These are phyloP conservation scores for Pandemis cinnamomeana DNA, from an alignment of 2,888 invertebrate species.

Conservation along the genomic window DNA sequence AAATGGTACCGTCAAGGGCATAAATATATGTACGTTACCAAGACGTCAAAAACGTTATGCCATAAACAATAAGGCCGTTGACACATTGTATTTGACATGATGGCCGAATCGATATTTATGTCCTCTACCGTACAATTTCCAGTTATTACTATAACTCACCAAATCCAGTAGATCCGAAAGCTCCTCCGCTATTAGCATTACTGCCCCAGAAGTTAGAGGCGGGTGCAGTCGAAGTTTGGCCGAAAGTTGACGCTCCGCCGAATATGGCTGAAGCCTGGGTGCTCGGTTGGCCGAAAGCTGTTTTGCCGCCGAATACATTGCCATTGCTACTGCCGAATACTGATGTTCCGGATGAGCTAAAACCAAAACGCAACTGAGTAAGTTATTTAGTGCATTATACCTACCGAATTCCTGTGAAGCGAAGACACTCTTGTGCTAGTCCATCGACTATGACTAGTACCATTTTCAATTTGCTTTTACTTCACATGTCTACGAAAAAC, in stretches of 20 bases:
- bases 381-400: too few species aligned
- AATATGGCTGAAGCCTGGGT: slow-evolving; percentile 66
- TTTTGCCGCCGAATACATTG: slow-evolving; percentile 71
- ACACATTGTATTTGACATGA: too few species aligned
- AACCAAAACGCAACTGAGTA: slow-evolving; percentile 14
- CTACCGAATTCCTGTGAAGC: too few species aligned
- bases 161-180: slow-evolving; percentile 71
- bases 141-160: slow-evolving; percentile 53
- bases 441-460: background rate
- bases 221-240: slow-evolving; percentile 58
- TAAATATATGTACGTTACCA: too few species aligned
- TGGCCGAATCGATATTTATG: too few species aligned
- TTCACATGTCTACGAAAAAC: background rate
- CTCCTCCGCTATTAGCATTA: slow-evolving; percentile 56
- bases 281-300: slow-evolving; percentile 70
- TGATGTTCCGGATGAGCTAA: slow-evolving; percentile 59
- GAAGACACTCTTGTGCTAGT: background rate
- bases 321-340: slow-evolving; percentile 64
- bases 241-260: slow-evolving; percentile 56
- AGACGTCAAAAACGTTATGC: too few species aligned
- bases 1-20: too few species aligned
- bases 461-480: background rate
- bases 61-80: too few species aligned
- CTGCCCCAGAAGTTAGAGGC: slow-evolving; percentile 68
- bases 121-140: too few species aligned